phyloP scores from a whole-genome alignment of 2,888 invertebrate species.

The Patella ulyssiponensis region DNA sequence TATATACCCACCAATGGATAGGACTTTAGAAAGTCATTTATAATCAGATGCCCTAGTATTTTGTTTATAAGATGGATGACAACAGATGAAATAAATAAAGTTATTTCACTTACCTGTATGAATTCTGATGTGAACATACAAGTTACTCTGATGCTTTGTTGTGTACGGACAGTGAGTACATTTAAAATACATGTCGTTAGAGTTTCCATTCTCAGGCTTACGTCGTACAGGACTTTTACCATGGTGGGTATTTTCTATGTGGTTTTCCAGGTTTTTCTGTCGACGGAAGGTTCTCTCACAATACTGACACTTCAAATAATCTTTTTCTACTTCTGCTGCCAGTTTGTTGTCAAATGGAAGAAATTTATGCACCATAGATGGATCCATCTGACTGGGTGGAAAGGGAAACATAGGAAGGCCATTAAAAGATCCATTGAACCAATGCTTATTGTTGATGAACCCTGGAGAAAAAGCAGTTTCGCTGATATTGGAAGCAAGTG shows the following conservation, averaged over 20 bases:
- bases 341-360: conserved; percentile 61
- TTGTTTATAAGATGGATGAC: too few relatives aligned
- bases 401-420: conserved; percentile 59
- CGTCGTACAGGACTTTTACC: conserved; percentile 61
- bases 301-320: conserved; percentile 66
- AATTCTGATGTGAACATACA: conserved; percentile 71
- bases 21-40: too few relatives aligned
- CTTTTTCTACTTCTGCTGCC: conserved; percentile 54
- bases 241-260: conserved; percentile 71
- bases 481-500: conserved; percentile 46
- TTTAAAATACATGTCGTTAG: conserved; percentile 69
- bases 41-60: too few relatives aligned
- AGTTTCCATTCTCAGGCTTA: conserved; percentile 46
- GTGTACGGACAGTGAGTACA: conserved; percentile 72
- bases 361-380: conserved; percentile 55
- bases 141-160: conserved; percentile 72
- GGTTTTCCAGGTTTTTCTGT: conserved; percentile 70
- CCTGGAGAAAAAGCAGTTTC: conserved; percentile 48
- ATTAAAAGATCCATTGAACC: conserved; percentile 54
- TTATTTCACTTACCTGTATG: conserved; percentile 67
- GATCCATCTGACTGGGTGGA: conserved; percentile 53
- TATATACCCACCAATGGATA: too few relatives aligned
- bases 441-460: conserved; percentile 51
- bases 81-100: too few relatives aligned
- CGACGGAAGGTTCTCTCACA: conserved; percentile 68